A percentile compares a stretch with the other conserved stretches of the same genome.
phyloP scores from a whole-genome alignment of 2,797 vertebrate species.

The Eulemur rubriventer region DNA sequence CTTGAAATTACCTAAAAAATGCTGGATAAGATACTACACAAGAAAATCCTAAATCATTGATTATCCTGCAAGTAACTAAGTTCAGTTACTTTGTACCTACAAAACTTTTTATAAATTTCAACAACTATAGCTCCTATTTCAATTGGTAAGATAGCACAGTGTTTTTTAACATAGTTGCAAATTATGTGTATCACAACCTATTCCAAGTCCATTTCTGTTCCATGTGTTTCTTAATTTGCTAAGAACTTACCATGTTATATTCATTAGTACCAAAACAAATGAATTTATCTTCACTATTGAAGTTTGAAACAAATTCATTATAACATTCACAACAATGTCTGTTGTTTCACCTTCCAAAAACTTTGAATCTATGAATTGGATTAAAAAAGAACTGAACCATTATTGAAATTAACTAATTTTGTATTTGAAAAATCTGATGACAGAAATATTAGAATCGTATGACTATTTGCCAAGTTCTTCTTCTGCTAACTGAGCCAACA shows the following conservation, averaged over 20 bases:
- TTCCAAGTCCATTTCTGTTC: slow-evolving; percentile 13
- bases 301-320: neutral
- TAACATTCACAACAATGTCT: neutral
- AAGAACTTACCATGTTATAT: neutral
- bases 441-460: slow-evolving; percentile 54
- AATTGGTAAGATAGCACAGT: neutral
- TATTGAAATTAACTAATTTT: slow-evolving; percentile 57
- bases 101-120: neutral
- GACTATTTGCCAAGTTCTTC: slow-evolving; percentile 49
- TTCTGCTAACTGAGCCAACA: slow-evolving; percentile 11
- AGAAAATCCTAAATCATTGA: neutral
- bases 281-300: neutral
- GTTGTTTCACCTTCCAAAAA: slow-evolving; percentile 39
- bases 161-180: neutral
- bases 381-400: slow-evolving; percentile 31
- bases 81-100: neutral
- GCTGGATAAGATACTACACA: neutral
- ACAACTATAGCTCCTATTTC: neutral
- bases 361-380: slow-evolving; percentile 2
- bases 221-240: slow-evolving; percentile 33
- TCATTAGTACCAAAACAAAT: slow-evolving; percentile 28
- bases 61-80: neutral
- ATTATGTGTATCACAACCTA: neutral
- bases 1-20: neutral
- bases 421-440: slow-evolving; percentile 56